A percentile compares a stretch with the other conserved stretches of the same genome.
These are phyloP conservation scores for Aethes cnicana DNA, from an alignment of 2,888 invertebrate species.

Conservation along the genomic window DNA sequence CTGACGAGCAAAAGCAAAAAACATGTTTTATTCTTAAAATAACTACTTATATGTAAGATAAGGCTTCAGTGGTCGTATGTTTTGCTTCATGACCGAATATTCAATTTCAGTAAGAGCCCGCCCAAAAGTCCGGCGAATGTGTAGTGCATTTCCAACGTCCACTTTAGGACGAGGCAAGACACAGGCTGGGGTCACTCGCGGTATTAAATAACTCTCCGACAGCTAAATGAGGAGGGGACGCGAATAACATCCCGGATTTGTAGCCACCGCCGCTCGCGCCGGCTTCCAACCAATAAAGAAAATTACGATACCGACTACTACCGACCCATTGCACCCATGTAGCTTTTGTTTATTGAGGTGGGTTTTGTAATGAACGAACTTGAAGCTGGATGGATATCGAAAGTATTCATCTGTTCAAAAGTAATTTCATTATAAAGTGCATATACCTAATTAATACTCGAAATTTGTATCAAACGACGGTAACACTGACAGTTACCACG, in stretches of 20 bases:
- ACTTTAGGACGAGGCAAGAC: conserved; percentile 46
- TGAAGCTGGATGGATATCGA: conserved; percentile 8
- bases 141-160: conserved; percentile 68
- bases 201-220: conserved; percentile 81
- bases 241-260: conserved; percentile 56
- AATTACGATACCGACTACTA: conserved; percentile 62
- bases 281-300: conserved; percentile 61
- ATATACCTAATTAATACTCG: no score
- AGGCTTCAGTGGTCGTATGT: no score
- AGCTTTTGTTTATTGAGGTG: conserved; percentile 47
- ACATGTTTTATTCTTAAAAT: no score
- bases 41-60: no score
- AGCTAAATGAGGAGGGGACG: conserved; percentile 79
- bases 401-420: no score
- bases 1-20: no score
- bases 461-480: no score
- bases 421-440: no score
- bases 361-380: conserved; percentile 22
- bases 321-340: conserved; percentile 40
- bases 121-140: conserved; percentile 71
- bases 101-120: conserved; percentile 34
- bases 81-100: conserved; percentile 10
- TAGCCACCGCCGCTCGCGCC: conserved; percentile 55
- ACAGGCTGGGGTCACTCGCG: conserved; percentile 68
- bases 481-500: no score